Conservation (phyloP, 2,888 invertebrate genomes). For the Ectemnius cavifrons region DNA sequence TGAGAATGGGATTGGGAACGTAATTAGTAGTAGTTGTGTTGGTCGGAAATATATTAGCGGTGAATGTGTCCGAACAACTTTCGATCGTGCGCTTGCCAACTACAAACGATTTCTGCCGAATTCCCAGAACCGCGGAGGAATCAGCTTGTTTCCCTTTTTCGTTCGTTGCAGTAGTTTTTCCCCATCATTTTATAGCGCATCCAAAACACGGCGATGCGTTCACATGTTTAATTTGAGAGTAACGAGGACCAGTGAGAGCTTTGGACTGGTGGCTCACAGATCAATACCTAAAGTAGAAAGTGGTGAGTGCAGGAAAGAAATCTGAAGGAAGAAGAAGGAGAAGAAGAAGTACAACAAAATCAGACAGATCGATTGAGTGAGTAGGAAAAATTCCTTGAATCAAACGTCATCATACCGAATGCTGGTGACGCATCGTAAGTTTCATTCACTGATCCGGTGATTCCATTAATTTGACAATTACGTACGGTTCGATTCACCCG, state of each 20-base stretch:
- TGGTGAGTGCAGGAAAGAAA: not conserved
- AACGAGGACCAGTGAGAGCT: no score
- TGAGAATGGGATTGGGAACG: not conserved
- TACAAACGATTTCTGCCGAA: not conserved
- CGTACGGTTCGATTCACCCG: no score
- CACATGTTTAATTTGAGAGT: no score
- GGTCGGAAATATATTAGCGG: not conserved
- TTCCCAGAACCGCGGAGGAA: not conserved
- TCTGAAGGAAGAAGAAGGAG: not conserved
- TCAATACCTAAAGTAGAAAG: conserved; percentile 14
- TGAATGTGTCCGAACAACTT: not conserved
- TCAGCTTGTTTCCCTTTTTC: not conserved
- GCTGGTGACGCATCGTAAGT: no score
- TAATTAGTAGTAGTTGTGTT: conserved; percentile 10
- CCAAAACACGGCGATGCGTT: no score
- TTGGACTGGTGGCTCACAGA: not conserved
- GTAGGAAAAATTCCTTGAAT: not conserved
- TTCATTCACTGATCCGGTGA: no score
- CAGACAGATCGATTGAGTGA: no score
- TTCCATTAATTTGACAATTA: not conserved
- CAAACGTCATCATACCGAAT: no score
- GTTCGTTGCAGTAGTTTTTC: no score
- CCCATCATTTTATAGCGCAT: no score
- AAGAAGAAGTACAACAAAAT: not conserved
- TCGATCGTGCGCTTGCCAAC: conserved; percentile 6